A percentile compares a stretch with the other conserved stretches of the same genome.
phyloP scores from a whole-genome alignment of 2,888 invertebrate species.

The Julus scanicus region DNA sequence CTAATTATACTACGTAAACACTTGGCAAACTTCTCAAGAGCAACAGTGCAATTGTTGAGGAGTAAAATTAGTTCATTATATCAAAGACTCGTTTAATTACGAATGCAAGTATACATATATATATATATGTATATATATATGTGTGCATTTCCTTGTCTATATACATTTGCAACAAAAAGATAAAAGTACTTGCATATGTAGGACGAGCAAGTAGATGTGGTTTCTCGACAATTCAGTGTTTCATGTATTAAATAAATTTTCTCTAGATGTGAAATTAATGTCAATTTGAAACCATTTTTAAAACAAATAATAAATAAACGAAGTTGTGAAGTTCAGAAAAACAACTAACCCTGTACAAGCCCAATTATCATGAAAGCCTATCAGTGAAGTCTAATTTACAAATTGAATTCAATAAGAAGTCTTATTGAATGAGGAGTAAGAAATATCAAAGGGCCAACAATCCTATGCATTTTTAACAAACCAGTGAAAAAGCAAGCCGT shows the following conservation, averaged over 20 bases:
- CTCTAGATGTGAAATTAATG: too few species aligned
- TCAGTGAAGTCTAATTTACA: neutral
- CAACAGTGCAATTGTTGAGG: neutral
- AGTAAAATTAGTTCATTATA: neutral
- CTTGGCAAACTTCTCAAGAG: neutral
- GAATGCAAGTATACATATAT: neutral
- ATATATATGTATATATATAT: too few species aligned
- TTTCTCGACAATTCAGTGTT: too few species aligned
- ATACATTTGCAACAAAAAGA: neutral
- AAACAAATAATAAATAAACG: too few species aligned
- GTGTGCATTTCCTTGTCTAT: neutral
- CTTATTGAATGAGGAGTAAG: neutral
- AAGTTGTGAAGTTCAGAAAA: neutral
- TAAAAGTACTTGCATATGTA: neutral
- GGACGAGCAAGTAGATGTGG: too few species aligned
- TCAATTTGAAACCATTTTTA: too few species aligned
- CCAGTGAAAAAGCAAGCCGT: neutral
- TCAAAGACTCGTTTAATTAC: neutral
- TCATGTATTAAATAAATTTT: too few species aligned
- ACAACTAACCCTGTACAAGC: neutral
- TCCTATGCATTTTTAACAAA: neutral
- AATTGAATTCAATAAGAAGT: conserved; percentile 4
- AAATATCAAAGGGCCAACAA: neutral
- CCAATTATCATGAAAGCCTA: neutral
- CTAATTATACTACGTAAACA: neutral